Evolutionary conservation across 2,797 vertebrate species (phyloP).

Genomic region (Nothura maculosa): DNA sequence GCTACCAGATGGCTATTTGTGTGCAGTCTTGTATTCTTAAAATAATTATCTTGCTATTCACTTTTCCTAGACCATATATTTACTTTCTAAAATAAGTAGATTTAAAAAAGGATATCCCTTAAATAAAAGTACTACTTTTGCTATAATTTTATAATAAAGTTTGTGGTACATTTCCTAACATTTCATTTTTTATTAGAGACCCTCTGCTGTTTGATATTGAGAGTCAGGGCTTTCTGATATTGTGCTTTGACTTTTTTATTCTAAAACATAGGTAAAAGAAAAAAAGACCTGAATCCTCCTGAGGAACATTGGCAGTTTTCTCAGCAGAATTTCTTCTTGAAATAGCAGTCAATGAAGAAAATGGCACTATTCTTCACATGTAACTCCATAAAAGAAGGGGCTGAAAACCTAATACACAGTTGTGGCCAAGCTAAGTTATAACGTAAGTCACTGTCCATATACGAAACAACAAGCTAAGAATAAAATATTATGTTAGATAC

Average conservation of each 20-base stretch:
- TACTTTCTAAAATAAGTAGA: neutral
- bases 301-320: neutral
- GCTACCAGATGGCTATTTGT: neutral
- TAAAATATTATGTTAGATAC: neutral
- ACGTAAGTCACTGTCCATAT: neutral
- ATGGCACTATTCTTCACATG: accelerated
- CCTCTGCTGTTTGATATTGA: neutral
- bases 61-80: neutral
- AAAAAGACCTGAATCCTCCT: neutral
- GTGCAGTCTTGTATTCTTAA: neutral
- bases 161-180: neutral
- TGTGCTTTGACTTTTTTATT: neutral
- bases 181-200: neutral
- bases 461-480: neutral
- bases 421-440: neutral
- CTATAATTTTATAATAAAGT: neutral
- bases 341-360: neutral
- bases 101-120: neutral
- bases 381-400: neutral
- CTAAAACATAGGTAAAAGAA: neutral
- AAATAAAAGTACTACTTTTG: neutral
- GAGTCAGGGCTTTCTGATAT: neutral
- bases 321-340: neutral
- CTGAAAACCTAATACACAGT: neutral
- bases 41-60: neutral